Percentiles rank a stretch among this genome's conserved stretches.
These are phyloP conservation scores for Corythoichthys haematopterus DNA, from an alignment of 2,113 vertebrate genomes.

Conservation along the genomic window DNA sequence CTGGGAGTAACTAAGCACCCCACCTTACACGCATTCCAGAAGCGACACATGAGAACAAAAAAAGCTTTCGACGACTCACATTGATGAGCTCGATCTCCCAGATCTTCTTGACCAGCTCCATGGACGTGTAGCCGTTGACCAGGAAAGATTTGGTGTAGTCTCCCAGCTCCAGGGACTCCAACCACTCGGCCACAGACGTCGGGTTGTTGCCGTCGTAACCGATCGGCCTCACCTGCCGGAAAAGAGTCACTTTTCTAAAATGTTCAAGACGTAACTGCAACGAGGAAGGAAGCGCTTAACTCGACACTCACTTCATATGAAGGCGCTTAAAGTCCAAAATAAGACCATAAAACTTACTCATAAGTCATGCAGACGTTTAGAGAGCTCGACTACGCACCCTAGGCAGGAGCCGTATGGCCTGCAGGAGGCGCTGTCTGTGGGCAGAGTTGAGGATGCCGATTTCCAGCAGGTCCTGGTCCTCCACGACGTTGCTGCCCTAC, in stretches of 20 bases:
- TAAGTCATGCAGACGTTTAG: neutral
- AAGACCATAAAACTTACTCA: too few species aligned
- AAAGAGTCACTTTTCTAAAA: conserved; percentile 20
- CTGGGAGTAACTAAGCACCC: neutral
- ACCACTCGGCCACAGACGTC: conserved; percentile 93
- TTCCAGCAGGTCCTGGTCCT: conserved; percentile 96
- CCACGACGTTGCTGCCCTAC: conserved; percentile 97
- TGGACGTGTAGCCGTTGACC: conserved; percentile 95
- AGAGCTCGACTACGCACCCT: conserved; percentile 71
- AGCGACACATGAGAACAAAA: neutral
- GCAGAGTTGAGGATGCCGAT: conserved; percentile 97
- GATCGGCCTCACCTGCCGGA: conserved; percentile 83
- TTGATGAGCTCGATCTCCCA: conserved; percentile 99
- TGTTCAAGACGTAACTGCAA: conserved; percentile 6
- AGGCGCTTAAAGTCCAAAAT: too few species aligned
- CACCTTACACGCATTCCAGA: neutral
- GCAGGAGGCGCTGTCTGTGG: conserved; percentile 95
- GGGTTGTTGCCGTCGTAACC: conserved; percentile 93
- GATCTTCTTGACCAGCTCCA: conserved; percentile 98
- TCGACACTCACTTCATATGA: too few species aligned
- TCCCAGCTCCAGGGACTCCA: conserved; percentile 93
- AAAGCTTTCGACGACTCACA: conserved; percentile 70
- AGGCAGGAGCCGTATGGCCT: conserved; percentile 95
- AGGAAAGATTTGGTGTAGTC: conserved; percentile 98
- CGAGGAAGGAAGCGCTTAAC: conserved; percentile 40